Conservation (phyloP, 2,113 vertebrate genomes). For the Galeopterus variegatus region DNA sequence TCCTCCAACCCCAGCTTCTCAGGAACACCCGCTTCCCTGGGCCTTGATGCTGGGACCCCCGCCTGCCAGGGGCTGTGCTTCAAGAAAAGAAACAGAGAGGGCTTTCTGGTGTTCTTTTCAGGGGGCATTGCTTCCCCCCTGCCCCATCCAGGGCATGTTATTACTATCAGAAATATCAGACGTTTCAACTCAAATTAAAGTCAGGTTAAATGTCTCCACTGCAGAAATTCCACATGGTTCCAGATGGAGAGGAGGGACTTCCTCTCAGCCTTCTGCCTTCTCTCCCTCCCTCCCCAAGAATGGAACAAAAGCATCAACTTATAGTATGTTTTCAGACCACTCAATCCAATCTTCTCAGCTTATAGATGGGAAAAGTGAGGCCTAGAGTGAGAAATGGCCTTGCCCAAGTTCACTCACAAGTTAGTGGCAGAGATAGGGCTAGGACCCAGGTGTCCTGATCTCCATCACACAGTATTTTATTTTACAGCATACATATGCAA, state of each 20-base stretch:
- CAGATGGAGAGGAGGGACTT: constrained; percentile 87
- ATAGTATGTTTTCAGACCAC: constrained; percentile 6
- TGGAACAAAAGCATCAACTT: constrained; percentile 65
- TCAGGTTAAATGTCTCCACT: constrained; percentile 89
- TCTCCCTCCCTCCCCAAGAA: constrained; percentile 41
- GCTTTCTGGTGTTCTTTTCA: constrained; percentile 76
- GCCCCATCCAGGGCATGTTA: constrained; percentile 80
- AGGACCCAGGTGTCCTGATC: not conserved
- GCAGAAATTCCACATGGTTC: constrained; percentile 87
- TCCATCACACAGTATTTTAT: not conserved
- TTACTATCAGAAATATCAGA: constrained; percentile 90
- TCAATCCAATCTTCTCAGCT: constrained; percentile 5
- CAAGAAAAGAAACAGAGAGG: constrained; percentile 76
- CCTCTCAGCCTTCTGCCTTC: constrained; percentile 27
- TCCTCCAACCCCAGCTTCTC: constrained; percentile 70
- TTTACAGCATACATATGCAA: not conserved
- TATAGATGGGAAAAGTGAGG: constrained; percentile 67
- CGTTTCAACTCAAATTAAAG: constrained; percentile 89
- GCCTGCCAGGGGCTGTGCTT: constrained; percentile 83
- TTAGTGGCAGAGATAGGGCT: not conserved
- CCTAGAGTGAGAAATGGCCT: not conserved
- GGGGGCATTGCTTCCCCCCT: constrained; percentile 7
- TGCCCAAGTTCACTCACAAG: constrained; percentile 8
- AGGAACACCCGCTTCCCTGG: constrained; percentile 76
- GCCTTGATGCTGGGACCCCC: constrained; percentile 46